Evolutionary conservation across 2,797 vertebrate genomes (phyloP).

Genomic region (Molossus molossus): DNA sequence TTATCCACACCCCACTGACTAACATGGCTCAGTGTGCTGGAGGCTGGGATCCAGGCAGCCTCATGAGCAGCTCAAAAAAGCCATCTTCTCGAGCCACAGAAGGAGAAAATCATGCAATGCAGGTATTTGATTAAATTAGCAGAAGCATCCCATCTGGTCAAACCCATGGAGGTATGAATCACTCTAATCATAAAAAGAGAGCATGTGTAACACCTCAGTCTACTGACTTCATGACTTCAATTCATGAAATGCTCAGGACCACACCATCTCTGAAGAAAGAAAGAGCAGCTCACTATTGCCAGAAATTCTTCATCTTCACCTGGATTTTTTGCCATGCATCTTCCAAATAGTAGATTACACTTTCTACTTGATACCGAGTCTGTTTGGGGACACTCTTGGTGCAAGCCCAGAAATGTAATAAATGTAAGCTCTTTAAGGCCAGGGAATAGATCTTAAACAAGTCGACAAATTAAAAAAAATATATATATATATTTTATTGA

Average conservation of each 20-base stretch:
- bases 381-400: neutral
- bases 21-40: conserved; percentile 43
- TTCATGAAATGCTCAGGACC: neutral
- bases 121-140: conserved; percentile 73
- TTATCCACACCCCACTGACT: neutral
- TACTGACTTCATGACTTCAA: neutral
- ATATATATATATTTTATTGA: too few relatives aligned
- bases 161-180: conserved; percentile 5
- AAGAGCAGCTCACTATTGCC: neutral
- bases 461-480: too few relatives aligned
- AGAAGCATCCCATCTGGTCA: conserved; percentile 75
- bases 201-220: neutral
- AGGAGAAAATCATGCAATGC: conserved; percentile 53
- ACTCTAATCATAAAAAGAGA: neutral
- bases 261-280: neutral
- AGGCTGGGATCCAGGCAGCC: neutral
- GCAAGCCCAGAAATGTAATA: neutral
- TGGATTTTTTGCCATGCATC: neutral
- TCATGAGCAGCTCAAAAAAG: conserved; percentile 5
- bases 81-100: neutral
- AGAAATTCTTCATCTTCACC: conserved; percentile 27
- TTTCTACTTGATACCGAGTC: neutral
- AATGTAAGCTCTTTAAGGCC: neutral
- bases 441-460: neutral
- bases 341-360: conserved; percentile 3